Evolutionary conservation across 2,113 vertebrate species (phyloP).

Genomic region (Orthonyx spaldingii): DNA sequence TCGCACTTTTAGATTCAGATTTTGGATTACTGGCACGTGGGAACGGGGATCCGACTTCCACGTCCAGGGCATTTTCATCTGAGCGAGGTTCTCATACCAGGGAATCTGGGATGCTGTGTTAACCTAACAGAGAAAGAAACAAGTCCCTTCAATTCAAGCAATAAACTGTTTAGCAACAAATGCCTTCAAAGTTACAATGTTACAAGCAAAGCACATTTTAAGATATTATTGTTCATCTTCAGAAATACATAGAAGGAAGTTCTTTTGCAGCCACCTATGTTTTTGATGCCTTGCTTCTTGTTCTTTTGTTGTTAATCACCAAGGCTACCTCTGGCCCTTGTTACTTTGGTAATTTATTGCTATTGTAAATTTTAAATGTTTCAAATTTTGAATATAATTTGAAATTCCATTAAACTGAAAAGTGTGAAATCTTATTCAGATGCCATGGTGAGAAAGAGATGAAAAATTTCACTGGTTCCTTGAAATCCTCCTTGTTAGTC

Average conservation of each 20-base stretch:
- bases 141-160: not conserved
- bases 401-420: not conserved
- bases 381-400: not conserved
- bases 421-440: not conserved
- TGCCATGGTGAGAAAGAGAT: not conserved
- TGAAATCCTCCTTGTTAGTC: not conserved
- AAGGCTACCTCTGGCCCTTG: not conserved
- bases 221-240: not conserved
- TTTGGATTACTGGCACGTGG: constrained; percentile 74
- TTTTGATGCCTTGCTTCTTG: not conserved
- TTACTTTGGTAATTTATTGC: not conserved
- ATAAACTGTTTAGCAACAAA: not conserved
- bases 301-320: not conserved
- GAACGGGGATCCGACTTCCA: constrained; percentile 68
- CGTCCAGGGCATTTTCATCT: constrained; percentile 87
- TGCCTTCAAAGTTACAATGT: not conserved
- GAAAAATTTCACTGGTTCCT: not conserved
- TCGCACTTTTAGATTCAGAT: constrained; percentile 83
- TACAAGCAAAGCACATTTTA: not conserved
- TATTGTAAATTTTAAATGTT: not conserved
- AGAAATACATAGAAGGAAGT: not conserved
- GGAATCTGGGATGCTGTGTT: constrained; percentile 86
- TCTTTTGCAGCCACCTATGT: not conserved
- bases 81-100: constrained; percentile 87
- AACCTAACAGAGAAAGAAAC: constrained; percentile 70